Base-by-base conservation (phyloP, 2,113 vertebrate species). In the Pygoscelis antarcticus region DNA sequence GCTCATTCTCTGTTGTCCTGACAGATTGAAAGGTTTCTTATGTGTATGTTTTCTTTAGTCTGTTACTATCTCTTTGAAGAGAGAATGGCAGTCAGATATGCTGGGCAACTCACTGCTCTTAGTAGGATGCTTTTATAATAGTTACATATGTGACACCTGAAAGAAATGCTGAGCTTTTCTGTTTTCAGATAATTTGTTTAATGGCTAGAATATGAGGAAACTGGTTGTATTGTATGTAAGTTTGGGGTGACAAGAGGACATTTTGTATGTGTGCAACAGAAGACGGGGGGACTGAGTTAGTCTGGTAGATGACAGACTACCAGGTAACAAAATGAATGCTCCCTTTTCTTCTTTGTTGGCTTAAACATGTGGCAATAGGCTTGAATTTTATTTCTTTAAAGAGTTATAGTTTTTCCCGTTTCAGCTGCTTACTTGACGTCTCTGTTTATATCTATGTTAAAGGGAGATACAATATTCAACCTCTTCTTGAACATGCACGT, bases 271-370 rank as follows among this genome's bases (percentile, higher is more conserved):
- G 11, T 36, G 29, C 46, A 44, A 5, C 1, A 44, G 32, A 70
- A 68, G 21, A 58, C 27, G 3, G 2, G 7, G 9, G 2, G 4
- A 34, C 1, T 1, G 1, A 44, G 12, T 77, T 65, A 49, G 27
- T 30, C n/a, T 49, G n/a, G 16, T 10, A 60, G 23, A 16, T 44
- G 19, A 34, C 1, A 1, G 26, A n/a, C 19, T 44, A 8, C 8
- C 36, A 75, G 6, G 4, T 83, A 87, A 71, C 5, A n/a, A 10
- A 44, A 18, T 46, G 60, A 71, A 60, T 65, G 7, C 5, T 95
- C 3, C 7, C 3, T 32, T 9, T 6, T 80, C n/a, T 30, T 51
- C 21, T 64, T 80, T 52, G 3, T 34, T 93, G 30, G 8, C 25
- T 74, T 78, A 54, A 80, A 75, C 6, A 49, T 16, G 5, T 40